Conservation (phyloP, 2,888 invertebrate genomes). For the Venusia cambrica region DNA sequence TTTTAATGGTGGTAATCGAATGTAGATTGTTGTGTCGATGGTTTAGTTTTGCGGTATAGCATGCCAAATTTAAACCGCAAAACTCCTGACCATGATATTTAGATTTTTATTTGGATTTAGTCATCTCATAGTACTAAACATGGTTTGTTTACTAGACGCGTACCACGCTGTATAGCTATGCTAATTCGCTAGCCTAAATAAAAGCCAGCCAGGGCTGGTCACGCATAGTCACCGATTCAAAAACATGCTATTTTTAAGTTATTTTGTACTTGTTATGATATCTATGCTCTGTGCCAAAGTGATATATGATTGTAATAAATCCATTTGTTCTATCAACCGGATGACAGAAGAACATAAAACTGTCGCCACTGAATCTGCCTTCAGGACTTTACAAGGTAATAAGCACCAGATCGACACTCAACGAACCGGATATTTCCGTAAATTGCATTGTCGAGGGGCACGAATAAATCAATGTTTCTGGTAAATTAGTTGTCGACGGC, state of each 20-base stretch:
- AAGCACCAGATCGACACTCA: slow-evolving; percentile 21
- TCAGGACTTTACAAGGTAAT: slow-evolving; percentile 17
- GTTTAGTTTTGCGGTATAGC: too few relatives aligned
- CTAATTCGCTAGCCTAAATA: too few relatives aligned
- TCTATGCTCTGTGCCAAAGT: slow-evolving; percentile 37
- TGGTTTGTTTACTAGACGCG: too few relatives aligned
- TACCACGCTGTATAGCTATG: too few relatives aligned
- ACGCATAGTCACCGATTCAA: slow-evolving; percentile 8
- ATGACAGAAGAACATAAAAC: slow-evolving; percentile 19
- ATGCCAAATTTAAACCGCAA: too few relatives aligned
- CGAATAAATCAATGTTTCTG: slow-evolving; percentile 23
- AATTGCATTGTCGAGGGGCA: slow-evolving; percentile 23
- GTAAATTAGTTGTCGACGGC: slow-evolving; percentile 22
- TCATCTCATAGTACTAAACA: too few relatives aligned
- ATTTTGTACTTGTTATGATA: too few relatives aligned
- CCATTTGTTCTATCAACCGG: slow-evolving; percentile 25
- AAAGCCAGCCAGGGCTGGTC: too few relatives aligned
- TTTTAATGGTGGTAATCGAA: too few relatives aligned
- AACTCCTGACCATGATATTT: too few relatives aligned
- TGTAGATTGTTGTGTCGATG: too few relatives aligned
- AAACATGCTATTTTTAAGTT: slow-evolving; percentile 21
- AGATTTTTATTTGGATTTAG: too few relatives aligned
- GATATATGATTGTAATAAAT: slow-evolving; percentile 39
- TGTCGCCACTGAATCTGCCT: slow-evolving; percentile 13
- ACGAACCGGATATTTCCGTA: slow-evolving; percentile 20